Conservation (phyloP, 2,888 invertebrate genomes). For the Aleiodes testaceus region DNA sequence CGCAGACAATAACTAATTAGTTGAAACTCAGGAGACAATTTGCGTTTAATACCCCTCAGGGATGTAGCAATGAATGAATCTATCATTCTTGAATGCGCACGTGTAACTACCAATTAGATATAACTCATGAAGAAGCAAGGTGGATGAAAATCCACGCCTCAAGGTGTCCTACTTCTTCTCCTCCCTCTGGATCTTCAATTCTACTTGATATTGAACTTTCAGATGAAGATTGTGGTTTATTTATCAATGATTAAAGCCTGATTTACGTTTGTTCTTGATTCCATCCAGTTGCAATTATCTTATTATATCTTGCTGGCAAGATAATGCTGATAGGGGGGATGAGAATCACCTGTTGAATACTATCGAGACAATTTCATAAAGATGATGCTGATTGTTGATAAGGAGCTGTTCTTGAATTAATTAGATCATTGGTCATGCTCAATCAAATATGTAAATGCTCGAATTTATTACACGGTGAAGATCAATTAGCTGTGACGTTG, state of each 20-base stretch:
- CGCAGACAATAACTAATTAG: slow-evolving; percentile 7
- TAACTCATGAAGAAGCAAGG: slow-evolving; percentile 7
- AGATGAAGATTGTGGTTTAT: slow-evolving; percentile 8
- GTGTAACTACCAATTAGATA: slow-evolving; percentile 20
- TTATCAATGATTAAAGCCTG: not conserved
- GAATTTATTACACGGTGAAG: slow-evolving; percentile 54
- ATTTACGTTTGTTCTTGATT: slow-evolving; percentile 10
- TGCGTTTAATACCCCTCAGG: not conserved
- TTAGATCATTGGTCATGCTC: slow-evolving; percentile 42
- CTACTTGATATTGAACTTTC: not conserved
- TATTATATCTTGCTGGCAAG: not conserved
- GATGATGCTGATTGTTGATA: slow-evolving; percentile 30
- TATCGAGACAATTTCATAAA: not conserved
- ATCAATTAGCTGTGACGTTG: slow-evolving; percentile 61
- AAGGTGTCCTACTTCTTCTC: not conserved
- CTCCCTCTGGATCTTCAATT: not conserved
- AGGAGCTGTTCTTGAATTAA: slow-evolving; percentile 53
- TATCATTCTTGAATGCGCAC: not conserved
- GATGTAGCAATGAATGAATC: slow-evolving; percentile 1
- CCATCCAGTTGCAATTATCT: slow-evolving; percentile 12
- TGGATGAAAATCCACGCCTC: not conserved
- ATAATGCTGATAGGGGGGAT: not conserved
- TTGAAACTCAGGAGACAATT: not conserved
- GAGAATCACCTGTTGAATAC: slow-evolving; percentile 14
- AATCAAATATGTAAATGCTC: slow-evolving; percentile 60